Conservation (phyloP, 2,888 invertebrate genomes). For the Limnephilus marmoratus region DNA sequence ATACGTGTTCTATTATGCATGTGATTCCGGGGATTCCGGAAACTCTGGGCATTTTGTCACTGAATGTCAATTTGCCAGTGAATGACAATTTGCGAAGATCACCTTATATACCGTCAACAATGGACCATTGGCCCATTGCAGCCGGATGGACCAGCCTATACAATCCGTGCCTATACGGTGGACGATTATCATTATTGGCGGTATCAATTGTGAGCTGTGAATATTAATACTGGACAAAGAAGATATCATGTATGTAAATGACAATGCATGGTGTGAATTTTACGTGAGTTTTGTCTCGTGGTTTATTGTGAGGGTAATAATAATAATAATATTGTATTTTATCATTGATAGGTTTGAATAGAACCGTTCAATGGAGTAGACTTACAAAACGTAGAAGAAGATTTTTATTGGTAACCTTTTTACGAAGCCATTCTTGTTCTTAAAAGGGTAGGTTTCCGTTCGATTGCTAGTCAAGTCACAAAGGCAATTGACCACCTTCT, state of each 20-base stretch:
- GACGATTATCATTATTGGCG: conserved; percentile 8
- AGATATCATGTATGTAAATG: conserved; percentile 4
- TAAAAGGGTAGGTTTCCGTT: not conserved
- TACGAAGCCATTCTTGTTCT: not conserved
- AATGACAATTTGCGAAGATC: conserved; percentile 32
- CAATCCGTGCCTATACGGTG: not conserved
- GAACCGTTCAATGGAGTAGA: not conserved
- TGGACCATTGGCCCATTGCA: conserved; percentile 10
- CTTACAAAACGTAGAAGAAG: not conserved
- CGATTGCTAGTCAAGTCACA: not conserved
- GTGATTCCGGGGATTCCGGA: not conserved
- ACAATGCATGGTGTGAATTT: not conserved
- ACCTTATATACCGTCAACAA: conserved; percentile 31
- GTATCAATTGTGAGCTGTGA: conserved; percentile 10
- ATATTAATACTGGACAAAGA: conserved; percentile 20
- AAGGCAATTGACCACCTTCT: not conserved
- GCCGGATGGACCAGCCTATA: not conserved
- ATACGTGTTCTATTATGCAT: conserved; percentile 10
- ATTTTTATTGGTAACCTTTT: not conserved
- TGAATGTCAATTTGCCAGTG: conserved; percentile 16
- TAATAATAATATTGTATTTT: not conserved
- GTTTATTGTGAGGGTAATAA: not conserved
- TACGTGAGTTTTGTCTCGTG: not conserved
- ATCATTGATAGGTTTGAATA: not conserved
- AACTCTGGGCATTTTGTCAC: conserved; percentile 7